Base-by-base conservation (phyloP, 2,888 invertebrate species). In the Myopa tessellatipennis region DNA sequence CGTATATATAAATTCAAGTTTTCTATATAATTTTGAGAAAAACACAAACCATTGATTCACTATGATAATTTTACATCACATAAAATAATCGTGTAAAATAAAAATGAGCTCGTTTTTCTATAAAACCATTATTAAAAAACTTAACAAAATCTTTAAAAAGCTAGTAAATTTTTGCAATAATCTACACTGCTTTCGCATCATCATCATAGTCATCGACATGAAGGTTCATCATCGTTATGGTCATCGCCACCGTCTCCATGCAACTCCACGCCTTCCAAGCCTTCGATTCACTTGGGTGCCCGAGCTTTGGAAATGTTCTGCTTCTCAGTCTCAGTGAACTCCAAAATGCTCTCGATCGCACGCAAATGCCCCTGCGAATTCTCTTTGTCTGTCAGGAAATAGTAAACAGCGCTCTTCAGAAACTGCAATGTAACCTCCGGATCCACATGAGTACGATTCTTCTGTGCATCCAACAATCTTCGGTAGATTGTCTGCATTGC, bases 381-480 rank as follows among this genome's bases (percentile, higher is more conserved):
- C 87, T 97, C 96, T 83, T 94, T 94, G 87, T 97, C 96, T 4
- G 96, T 95, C 78, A 97, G 91, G 89, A 96, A 97, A 88, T 97
- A 97, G 89, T 96, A 97, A 85, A 97, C 93, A 75, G 97, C 97
- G 80, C 97, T 97, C 90, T 96, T 97, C 80, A 97, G 92, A 90
- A 97, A 97, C 89, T 96, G 96, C 85, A 97, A 90, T 34, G 96
- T 96, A 82, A 97, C 94, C 90, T 96, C 96, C n/a, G 97, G 96
- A 90, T 97, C 96, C 77, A 95, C 93, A 83, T 92, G 92, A 82
- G 92, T 92, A 88, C 93, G 93, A 87, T 90, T 93, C 87, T 92
- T 93, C 89, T 94, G 94, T 81, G 94, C 93, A 89, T 95, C 95
- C 88, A 95, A 91, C 85, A 95, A 91, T 87, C 95, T 94, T 85